Percentiles rank a stretch among this genome's conserved stretches.
phyloP scores from a whole-genome alignment of 2,888 invertebrate genomes.

The Stomorhina lunata region DNA sequence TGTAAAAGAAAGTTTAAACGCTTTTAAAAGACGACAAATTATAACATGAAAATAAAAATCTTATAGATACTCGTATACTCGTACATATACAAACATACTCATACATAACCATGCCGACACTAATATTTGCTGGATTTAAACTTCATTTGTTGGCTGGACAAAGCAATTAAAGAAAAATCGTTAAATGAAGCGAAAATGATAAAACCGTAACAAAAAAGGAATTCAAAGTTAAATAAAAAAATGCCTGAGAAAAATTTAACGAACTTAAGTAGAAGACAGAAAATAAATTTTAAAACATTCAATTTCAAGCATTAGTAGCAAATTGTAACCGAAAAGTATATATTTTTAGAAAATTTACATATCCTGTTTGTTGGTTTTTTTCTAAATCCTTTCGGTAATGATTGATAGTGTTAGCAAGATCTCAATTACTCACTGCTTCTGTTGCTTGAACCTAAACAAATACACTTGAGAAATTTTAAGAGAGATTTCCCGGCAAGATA shows the following conservation, averaged over 20 bases:
- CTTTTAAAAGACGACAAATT: slow-evolving; percentile 46
- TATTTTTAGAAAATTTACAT: slow-evolving; percentile 46
- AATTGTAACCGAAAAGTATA: slow-evolving; percentile 25
- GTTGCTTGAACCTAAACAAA: slow-evolving; percentile 57
- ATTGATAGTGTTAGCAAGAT: slow-evolving; percentile 48
- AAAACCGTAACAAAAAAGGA: slow-evolving; percentile 9
- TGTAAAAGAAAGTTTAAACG: slow-evolving; percentile 60
- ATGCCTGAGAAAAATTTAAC: slow-evolving; percentile 30
- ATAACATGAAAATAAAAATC: slow-evolving; percentile 43
- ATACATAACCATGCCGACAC: background rate
- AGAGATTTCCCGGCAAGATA: slow-evolving; percentile 10
- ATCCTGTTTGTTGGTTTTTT: slow-evolving; percentile 23
- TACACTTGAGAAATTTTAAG: slow-evolving; percentile 59
- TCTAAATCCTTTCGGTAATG: slow-evolving; percentile 12
- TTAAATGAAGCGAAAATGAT: slow-evolving; percentile 18
- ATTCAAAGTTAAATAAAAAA: slow-evolving; percentile 21
- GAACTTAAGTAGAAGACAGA: background rate
- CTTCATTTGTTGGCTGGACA: background rate
- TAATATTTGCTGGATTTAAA: background rate
- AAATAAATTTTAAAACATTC: background rate
- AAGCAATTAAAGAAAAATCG: slow-evolving; percentile 45
- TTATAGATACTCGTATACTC: no score
- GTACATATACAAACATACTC: background rate
- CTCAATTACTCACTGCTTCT: slow-evolving; percentile 49
- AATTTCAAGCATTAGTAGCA: slow-evolving; percentile 5